Evolutionary conservation across 2,113 vertebrate genomes (phyloP).

Genomic region (Chamaea fasciata): DNA sequence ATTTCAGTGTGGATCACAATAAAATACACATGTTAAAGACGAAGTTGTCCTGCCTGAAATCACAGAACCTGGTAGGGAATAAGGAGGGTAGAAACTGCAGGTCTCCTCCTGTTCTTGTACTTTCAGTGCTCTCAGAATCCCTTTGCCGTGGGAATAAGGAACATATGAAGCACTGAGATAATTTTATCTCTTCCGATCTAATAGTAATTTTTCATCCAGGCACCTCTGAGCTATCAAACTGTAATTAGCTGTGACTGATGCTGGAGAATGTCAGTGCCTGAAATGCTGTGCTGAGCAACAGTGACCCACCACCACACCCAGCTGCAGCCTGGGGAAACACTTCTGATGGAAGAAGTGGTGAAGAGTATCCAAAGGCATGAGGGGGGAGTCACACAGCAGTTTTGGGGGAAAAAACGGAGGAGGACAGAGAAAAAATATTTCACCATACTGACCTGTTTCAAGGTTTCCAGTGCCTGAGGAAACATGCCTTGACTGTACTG

Average conservation of each 20-base stretch:
- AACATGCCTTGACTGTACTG: slow-evolving; percentile 81
- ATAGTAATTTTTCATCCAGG: slow-evolving; percentile 29
- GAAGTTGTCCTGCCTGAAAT: not conserved
- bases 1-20: not conserved
- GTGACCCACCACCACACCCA: not conserved
- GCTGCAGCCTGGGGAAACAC: not conserved
- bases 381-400: not conserved
- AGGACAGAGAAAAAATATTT: not conserved
- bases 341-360: not conserved
- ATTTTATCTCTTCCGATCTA: not conserved
- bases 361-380: not conserved
- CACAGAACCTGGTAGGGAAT: not conserved
- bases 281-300: not conserved
- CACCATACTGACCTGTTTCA: slow-evolving; percentile 80
- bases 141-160: not conserved
- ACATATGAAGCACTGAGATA: not conserved
- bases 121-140: not conserved
- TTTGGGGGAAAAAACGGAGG: not conserved
- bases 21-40: not conserved
- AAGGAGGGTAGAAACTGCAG: not conserved
- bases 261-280: not conserved
- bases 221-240: not conserved
- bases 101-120: not conserved
- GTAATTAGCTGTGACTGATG: slow-evolving; percentile 39
- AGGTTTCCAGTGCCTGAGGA: slow-evolving; percentile 79